Conservation (phyloP, 2,797 vertebrate species). For the Ambastaia sidthimunki region DNA sequence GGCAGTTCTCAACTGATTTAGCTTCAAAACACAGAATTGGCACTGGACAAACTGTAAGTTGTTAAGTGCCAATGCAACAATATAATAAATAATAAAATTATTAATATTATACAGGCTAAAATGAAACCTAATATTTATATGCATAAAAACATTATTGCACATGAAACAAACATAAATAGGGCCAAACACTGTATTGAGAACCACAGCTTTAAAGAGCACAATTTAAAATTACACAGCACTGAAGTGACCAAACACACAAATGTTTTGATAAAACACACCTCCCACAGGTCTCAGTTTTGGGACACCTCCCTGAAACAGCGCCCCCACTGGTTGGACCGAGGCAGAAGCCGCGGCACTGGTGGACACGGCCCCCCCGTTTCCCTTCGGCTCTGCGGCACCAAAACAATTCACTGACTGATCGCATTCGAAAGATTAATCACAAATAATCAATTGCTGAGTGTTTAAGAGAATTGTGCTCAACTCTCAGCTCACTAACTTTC, state of each 20-base stretch:
- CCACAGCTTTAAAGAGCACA: no score
- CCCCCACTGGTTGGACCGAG: constrained; percentile 77
- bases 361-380: constrained; percentile 60
- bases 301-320: constrained; percentile 84
- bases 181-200: no score
- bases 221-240: neutral
- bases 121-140: no score
- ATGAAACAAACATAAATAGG: no score
- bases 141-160: no score
- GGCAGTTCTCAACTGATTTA: no score
- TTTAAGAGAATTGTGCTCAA: neutral
- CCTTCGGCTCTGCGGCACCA: constrained; percentile 82
- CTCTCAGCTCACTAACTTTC: constrained; percentile 83
- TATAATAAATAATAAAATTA: no score
- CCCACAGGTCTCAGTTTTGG: constrained; percentile 86
- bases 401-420: constrained; percentile 55
- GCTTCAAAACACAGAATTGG: no score
- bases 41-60: no score
- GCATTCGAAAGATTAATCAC: neutral
- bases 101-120: no score
- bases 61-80: no score
- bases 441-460: neutral
- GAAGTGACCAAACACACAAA: neutral
- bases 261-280: constrained; percentile 49
- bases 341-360: constrained; percentile 57